phyloP scores from a whole-genome alignment of 2,113 vertebrate species.

The Notothenia coriiceps region DNA sequence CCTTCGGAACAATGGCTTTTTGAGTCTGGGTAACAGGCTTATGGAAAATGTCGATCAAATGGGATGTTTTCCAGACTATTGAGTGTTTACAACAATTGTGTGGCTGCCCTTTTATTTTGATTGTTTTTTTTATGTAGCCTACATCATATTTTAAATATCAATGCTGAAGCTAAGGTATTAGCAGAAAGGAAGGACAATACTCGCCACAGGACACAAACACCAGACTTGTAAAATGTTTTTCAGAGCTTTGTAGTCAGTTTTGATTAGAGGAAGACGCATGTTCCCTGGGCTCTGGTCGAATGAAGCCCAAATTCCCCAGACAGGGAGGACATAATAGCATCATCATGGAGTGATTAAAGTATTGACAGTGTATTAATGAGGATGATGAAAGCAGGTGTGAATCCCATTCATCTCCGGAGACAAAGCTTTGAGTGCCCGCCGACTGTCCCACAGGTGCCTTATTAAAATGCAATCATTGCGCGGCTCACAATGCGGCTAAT shows the following conservation, averaged over 20 bases:
- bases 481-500: constrained; percentile 60
- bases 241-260: constrained; percentile 2
- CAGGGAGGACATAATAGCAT: constrained; percentile 44
- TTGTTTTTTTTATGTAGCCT: neutral
- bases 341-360: constrained; percentile 69
- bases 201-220: neutral
- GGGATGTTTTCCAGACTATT: no score
- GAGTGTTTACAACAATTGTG: no score
- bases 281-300: constrained; percentile 18
- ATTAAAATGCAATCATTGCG: constrained; percentile 77
- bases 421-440: constrained; percentile 44
- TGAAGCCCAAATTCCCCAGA: constrained; percentile 26
- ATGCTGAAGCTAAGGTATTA: neutral
- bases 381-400: constrained; percentile 70
- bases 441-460: constrained; percentile 72
- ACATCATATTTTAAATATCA: neutral
- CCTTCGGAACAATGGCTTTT: no score
- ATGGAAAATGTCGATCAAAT: no score
- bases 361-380: constrained; percentile 77
- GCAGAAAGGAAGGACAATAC: neutral
- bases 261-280: constrained; percentile 31
- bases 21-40: no score
- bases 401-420: constrained; percentile 69
- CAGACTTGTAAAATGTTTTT: no score
- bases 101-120: no score